Evolutionary conservation across 53 echinoderm and acorn worm species (phyloP).

Genomic region (Zoroaster sp.): DNA sequence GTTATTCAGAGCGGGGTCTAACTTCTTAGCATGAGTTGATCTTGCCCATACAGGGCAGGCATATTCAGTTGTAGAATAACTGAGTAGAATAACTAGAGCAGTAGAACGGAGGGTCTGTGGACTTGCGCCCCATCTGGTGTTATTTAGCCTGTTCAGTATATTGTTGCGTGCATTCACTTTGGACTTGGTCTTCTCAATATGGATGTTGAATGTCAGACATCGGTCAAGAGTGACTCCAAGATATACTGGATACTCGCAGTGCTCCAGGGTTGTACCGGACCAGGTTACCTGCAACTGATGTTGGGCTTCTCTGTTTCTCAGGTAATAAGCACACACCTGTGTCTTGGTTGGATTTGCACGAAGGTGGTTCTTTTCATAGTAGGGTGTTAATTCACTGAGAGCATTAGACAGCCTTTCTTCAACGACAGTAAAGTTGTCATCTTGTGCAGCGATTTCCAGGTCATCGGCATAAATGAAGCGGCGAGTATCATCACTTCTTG

Average conservation of each 20-base stretch:
- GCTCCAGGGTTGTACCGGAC: conserved; percentile 44
- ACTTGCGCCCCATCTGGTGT: neutral
- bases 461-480: conserved; percentile 60
- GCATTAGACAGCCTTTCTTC: too few relatives aligned
- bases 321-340: conserved; percentile 36
- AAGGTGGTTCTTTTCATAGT: conserved; percentile 46
- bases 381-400: conserved; percentile 13
- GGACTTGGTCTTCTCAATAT: conserved; percentile 33
- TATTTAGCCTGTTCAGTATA: neutral
- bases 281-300: conserved; percentile 30
- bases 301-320: conserved; percentile 32
- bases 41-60: neutral
- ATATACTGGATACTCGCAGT: neutral
- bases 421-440: neutral
- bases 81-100: neutral
- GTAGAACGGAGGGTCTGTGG: neutral
- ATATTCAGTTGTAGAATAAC: neutral
- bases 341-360: conserved; percentile 65
- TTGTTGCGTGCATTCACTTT: conserved; percentile 24
- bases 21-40: neutral
- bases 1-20: neutral
- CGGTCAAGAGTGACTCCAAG: conserved; percentile 39
- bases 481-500: neutral
- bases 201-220: conserved; percentile 28
- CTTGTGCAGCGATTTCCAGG: conserved; percentile 22